phyloP scores from a whole-genome alignment of 2,113 vertebrate genomes.

The Crotophaga sulcirostris region DNA sequence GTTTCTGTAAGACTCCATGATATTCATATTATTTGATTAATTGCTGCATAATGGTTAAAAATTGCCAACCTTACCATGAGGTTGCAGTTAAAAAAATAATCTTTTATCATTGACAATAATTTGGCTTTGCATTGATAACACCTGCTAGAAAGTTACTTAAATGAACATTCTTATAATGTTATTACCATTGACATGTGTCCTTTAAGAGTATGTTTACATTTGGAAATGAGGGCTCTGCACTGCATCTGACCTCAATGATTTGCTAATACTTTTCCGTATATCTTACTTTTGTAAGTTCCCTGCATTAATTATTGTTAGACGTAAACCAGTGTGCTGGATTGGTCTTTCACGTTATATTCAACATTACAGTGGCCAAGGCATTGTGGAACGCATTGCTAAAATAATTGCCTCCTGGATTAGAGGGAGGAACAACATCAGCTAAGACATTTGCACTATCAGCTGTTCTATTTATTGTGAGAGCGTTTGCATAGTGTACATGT shows the following conservation, averaged over 20 bases:
- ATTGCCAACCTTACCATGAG: background rate
- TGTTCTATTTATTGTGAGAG: background rate
- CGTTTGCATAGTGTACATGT: background rate
- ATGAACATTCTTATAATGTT: background rate
- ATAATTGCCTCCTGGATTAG: background rate
- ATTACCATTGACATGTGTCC: background rate
- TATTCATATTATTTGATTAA: constrained; percentile 36
- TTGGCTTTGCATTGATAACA: background rate
- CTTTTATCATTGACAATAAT: background rate
- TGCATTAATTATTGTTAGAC: background rate
- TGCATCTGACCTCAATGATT: background rate
- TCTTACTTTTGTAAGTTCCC: background rate
- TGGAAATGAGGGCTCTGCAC: background rate
- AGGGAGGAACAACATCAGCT: background rate
- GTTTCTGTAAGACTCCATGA: background rate
- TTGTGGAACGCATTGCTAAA: background rate
- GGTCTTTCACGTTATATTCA: background rate
- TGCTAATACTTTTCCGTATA: background rate
- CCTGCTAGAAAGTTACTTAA: constrained; percentile 18
- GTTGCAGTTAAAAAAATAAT: constrained; percentile 25
- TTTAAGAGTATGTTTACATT: background rate
- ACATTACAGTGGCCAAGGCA: background rate
- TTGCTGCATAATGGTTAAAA: background rate
- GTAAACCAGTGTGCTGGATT: background rate
- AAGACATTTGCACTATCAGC: background rate